These are phyloP conservation scores for Celastrina argiolus DNA, from an alignment of 2,888 invertebrate species.

Conservation along the genomic window DNA sequence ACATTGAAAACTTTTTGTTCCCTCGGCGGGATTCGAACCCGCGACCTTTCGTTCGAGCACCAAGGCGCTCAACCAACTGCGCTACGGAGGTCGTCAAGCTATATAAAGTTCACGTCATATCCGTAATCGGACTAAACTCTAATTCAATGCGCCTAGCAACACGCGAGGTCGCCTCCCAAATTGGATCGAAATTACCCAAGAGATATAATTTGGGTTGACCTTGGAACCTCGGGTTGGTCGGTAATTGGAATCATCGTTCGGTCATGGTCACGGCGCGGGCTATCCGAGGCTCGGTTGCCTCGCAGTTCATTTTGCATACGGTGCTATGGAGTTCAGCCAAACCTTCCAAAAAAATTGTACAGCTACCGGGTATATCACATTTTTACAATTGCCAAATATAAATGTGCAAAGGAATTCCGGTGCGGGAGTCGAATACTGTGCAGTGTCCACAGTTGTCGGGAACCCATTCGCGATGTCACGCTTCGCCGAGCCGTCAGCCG, in stretches of 20 bases:
- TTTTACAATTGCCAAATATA: neutral
- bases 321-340: neutral
- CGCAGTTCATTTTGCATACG: neutral
- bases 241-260: neutral
- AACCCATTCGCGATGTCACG: conserved; percentile 11
- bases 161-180: neutral
- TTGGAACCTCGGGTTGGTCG: neutral
- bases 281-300: neutral
- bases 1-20: too few relatives aligned
- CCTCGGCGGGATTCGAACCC: too few relatives aligned
- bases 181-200: neutral
- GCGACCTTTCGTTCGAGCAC: too few relatives aligned
- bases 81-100: too few relatives aligned
- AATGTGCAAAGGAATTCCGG: neutral
- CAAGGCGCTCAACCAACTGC: too few relatives aligned
- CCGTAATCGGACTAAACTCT: neutral
- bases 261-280: neutral
- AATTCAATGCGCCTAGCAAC: neutral
- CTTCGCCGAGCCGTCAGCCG: conserved; percentile 35
- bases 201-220: neutral
- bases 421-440: neutral
- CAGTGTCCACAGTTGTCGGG: neutral
- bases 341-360: neutral
- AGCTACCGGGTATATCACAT: neutral
- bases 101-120: neutral